Base-by-base conservation (phyloP, 2,888 invertebrate genomes). In the Ophion obscuratus region DNA sequence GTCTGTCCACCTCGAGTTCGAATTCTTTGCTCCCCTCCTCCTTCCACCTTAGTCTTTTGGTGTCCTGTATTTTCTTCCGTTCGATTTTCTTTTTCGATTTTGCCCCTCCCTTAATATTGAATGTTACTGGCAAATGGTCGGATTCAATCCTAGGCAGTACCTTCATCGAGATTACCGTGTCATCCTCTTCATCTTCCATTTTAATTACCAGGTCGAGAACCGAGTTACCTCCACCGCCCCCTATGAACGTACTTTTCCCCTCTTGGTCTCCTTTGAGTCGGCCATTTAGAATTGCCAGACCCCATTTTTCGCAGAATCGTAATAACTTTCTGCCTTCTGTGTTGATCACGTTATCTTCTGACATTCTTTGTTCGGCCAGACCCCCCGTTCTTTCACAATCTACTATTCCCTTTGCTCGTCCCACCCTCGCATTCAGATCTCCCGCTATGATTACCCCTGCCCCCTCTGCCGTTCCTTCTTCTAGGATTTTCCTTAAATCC, bases 381-480 rank as follows among this genome's bases (percentile, higher is more conserved):
- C n/a, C 24, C 36, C 7, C 11, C 20, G 14, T 20, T 59, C n/a
- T 47, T 31, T 66, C 61, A 3, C 73, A 59, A n/a, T 75, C 71
- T n/a, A 44, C 47, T 2, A 2, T 31, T 10, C 77, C 81, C 40
- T 76, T 62, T 2, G 73, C 40, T 0, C 24, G 11, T 2, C 80
- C 81, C 6, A 87, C 82, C n/a, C 76, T 84, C 6, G 80, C 79
- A n/a, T 85, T 85, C 6, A 76, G 14, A 47, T 80, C 80, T n/a
- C 85, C 83, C 11, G 64, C 62, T 5, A 83, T 62, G n/a, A 83
- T 40, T n/a, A 85, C 40, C 7, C 20, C 47, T 3, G 36, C 73
- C 66, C 74, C 70, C 20, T 67, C 74, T 14, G 24, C 47, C 36
- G 36, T n/a, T 20, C 68, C 74, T 36, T 66, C 62, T 11, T 77